Evolutionary conservation across 2,888 invertebrate species (phyloP), one percentile per base, ranked within the genome.

Genomic region (Microctonus brassicae): DNA sequence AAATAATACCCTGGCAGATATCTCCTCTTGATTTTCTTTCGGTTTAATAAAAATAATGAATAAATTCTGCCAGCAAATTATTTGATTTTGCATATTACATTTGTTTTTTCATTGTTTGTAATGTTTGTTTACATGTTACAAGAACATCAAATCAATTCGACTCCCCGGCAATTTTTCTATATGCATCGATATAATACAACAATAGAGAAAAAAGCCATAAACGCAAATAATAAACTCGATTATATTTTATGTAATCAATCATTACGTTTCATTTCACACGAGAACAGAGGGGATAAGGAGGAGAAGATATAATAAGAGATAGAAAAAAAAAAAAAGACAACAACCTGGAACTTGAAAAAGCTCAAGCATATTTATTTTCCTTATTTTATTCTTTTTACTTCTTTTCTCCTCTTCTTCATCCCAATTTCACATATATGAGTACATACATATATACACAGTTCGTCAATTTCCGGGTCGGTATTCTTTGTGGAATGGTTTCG

Each of bases 1-100:
- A 36, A 70, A 74, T 74, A 74, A 74, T 58, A 47, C 72, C 36
- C 52, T 5, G 57, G n/a, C n/a, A n/a, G 62, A 60, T 67, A 61
- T 70, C 61, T 61, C 65, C 36, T 65, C 36, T 34, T 53, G 65
- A 52, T 26, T 60, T 34, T 53, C 53, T 60, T 47, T 42, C 53
- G 26, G 33, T 58, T 64, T 70, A 42, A 70, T 64, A 65, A 58
- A 52, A 65, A 58, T 70, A 70, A 42, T 33, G 24, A 34, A 7
- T 22, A 22, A 34, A 26, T 36, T 34, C 22, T 5, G 17, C 22
- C 34, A 10, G 29, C 47, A 53, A 63, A 10, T 13, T 5, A 26
- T 53, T 52, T 53, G 47, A n/a, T n/a, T n/a, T n/a, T n/a, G n/a
- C n/a, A n/a, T n/a, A n/a, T n/a, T n/a, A n/a, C n/a, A n/a, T n/a